Base-by-base conservation (phyloP, 2,888 invertebrate species). In the Nymphalis urticae region DNA sequence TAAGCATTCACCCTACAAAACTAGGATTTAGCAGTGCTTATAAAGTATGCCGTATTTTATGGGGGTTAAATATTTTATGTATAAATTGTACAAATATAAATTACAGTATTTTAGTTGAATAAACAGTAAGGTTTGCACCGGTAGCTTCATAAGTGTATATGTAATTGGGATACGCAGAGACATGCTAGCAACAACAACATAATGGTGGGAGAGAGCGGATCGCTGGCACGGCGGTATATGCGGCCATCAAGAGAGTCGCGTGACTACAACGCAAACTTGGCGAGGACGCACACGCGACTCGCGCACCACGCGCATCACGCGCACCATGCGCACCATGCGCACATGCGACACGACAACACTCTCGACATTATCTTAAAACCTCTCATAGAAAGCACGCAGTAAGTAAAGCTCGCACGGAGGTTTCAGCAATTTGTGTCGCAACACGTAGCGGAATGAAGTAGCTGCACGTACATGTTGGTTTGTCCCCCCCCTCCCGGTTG, bases 171-270 rank as follows among this genome's bases (percentile, higher is more conserved):
- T 84, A 87, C 87, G 85, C 93, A 93, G 93, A 93, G 93, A 89
- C 93, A 93, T 89, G 93, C 93, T 91, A 93, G 93, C 92, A 93
- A 93, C 93, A 93, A 93, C 93, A 93, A 93, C 92, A 91, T 93
- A 86, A 80, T 92, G 89, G 87, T 88, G 79, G 91, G 88, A 82
- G 90, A 90, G 85, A 87, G 88, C 87, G 91, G 90, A 54, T 91
- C 91, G 78, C 88, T 92, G 88, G 89, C 91, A 82, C 87, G 92
- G 79, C 85, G 90, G 77, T 87, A 88, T 86, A 86, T 82, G 82
- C 87, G 90, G 73, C 86, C 89, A 73, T 76, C 89, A 81, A 84
- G 88, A 69, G 88, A 86, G 77, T 79, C 80, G 72, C 85, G 82
- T 70, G 83, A 83, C 82, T 77, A 81, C 89, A 90, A 91, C 87